Evolutionary conservation across 2,797 vertebrate species (phyloP).

Genomic region (Aselliscus stoliczkanus): DNA sequence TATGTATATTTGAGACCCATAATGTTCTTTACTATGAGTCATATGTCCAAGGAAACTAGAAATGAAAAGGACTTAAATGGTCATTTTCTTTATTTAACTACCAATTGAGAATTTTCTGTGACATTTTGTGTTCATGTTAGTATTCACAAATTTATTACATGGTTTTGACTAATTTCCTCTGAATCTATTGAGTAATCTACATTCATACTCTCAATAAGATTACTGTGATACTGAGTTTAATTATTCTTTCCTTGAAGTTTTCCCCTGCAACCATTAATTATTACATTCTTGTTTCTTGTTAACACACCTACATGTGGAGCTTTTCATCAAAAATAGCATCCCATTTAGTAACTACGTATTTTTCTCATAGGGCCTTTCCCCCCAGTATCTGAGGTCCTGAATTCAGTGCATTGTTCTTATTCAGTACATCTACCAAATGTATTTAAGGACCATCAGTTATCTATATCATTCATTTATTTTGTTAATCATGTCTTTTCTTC

Average conservation of each 20-base stretch:
- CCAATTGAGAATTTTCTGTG: not conserved
- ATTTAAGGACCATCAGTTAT: not conserved
- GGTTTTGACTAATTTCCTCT: slow-evolving; percentile 27
- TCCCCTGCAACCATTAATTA: not conserved
- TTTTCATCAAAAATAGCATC: slow-evolving; percentile 4
- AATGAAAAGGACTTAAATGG: not conserved
- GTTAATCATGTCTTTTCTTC: not conserved
- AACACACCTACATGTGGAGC: not conserved
- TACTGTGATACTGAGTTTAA: not conserved
- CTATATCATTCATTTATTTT: not conserved
- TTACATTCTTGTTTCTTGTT: slow-evolving; percentile 6
- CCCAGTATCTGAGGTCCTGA: not conserved
- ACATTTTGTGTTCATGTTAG: not conserved
- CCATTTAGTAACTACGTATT: not conserved
- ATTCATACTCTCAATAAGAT: not conserved
- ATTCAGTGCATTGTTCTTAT: not conserved
- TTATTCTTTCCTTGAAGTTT: slow-evolving; percentile 15
- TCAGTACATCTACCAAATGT: not conserved
- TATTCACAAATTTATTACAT: not conserved
- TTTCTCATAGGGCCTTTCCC: not conserved
- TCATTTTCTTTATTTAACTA: not conserved
- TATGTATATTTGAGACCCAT: not conserved
- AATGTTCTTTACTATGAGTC: not conserved
- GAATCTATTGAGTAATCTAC: slow-evolving; percentile 2
- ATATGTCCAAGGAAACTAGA: not conserved